Conservation (phyloP, 2,113 vertebrate species). For the Melanocharis versteri region DNA sequence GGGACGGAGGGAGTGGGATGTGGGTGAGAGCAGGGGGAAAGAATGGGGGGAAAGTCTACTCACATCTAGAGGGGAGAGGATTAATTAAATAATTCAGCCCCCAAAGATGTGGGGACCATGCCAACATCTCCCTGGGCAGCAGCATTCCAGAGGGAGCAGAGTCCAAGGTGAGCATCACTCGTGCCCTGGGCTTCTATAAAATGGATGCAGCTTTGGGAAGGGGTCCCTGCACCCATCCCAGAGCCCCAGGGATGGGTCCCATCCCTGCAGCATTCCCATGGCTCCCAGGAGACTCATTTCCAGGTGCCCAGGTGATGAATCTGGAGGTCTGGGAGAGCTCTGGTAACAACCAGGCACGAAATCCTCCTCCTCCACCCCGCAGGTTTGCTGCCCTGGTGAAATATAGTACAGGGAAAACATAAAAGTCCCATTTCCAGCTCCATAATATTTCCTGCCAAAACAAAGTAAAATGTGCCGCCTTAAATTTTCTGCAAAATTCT, state of each 20-base stretch:
- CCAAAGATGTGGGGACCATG: background rate
- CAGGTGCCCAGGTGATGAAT: background rate
- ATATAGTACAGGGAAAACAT: slow-evolving; percentile 6
- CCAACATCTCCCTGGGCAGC: background rate
- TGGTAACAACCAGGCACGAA: background rate
- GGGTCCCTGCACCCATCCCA: background rate
- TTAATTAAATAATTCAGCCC: background rate
- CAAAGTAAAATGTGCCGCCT: slow-evolving; percentile 28
- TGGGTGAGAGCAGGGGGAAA: background rate
- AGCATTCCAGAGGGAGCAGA: accelerated
- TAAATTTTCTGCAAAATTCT: slow-evolving; percentile 66
- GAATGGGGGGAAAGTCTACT: accelerated
- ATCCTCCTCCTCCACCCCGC: background rate
- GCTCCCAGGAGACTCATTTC: background rate
- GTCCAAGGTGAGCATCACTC: accelerated
- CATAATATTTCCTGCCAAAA: slow-evolving; percentile 56
- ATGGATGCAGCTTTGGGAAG: background rate
- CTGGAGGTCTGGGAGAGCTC: background rate
- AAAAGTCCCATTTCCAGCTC: slow-evolving; percentile 48
- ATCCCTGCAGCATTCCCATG: background rate
- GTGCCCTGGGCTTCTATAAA: accelerated
- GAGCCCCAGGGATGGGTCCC: accelerated
- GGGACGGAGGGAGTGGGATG: background rate
- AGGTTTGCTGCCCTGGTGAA: background rate
- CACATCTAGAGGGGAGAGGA: background rate